phyloP scores from a whole-genome alignment of 2,797 vertebrate genomes.

The Lutjanus argentimaculatus region DNA sequence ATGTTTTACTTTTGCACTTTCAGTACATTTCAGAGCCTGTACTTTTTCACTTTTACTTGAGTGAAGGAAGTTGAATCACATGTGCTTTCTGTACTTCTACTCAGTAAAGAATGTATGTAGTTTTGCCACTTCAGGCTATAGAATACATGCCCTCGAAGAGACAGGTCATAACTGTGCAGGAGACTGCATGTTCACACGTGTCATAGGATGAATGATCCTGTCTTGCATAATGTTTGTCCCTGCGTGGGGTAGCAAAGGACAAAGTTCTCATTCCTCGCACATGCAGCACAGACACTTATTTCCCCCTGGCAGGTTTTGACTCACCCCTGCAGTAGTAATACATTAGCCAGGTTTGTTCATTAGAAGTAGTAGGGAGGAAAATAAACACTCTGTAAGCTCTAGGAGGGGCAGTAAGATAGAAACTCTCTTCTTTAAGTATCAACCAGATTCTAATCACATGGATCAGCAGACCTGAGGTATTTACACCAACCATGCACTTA shows the following conservation, averaged over 20 bases:
- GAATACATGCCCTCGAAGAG: background rate
- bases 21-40: too few relatives aligned
- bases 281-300: conserved; percentile 31
- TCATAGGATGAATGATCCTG: conserved; percentile 16
- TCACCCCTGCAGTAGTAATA: conserved; percentile 36
- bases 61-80: too few relatives aligned
- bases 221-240: conserved; percentile 60
- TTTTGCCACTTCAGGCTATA: too few relatives aligned
- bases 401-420: background rate
- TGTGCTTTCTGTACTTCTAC: too few relatives aligned
- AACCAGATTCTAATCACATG: conserved; percentile 23
- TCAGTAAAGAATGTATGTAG: too few relatives aligned
- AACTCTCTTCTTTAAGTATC: background rate
- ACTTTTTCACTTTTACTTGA: too few relatives aligned
- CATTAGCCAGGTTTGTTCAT: conserved; percentile 48
- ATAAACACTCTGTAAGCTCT: background rate
- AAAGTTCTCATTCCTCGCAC: conserved; percentile 63
- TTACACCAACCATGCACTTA: conserved; percentile 11
- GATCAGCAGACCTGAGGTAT: conserved; percentile 21
- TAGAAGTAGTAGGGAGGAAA: background rate
- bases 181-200: conserved; percentile 15
- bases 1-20: too few relatives aligned
- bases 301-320: conserved; percentile 21
- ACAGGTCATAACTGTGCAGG: background rate
- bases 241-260: conserved; percentile 43